Base-by-base conservation (phyloP, 1,140 invertebrate genomes). In the Drosophila ohnishii region DNA sequence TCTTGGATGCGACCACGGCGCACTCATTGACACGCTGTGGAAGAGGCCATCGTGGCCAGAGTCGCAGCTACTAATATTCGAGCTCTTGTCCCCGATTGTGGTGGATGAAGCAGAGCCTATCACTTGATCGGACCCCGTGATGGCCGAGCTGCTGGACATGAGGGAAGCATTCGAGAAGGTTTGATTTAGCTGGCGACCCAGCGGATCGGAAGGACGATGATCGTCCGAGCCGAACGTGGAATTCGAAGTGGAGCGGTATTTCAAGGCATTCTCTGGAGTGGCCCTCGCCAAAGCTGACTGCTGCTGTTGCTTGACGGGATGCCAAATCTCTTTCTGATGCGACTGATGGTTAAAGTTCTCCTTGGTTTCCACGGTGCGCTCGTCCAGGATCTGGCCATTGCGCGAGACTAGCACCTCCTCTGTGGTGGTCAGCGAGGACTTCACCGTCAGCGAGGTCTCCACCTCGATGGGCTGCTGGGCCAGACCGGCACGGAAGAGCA, bases 341-440 rank as follows among this genome's bases (percentile, higher is more conserved):
- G 94, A 95, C 34, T 94, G 94, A 82, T 95, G 95, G 75, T 93
- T 94, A 81, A 95, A 95, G 82, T 95, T 94, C 70, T 96, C 95
- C 90, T 95, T 95, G 19, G 95, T 95, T 90, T 96, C 95, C 37
- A 94, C 93, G 58, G 94, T 95, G 5, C 95, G 90, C 79, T 96
- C 95, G 90, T 96, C 95, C 1, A 96, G 93, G 37, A 96, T 92
- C 76, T 94, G 93, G 5, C 95, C 95, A 58, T 94, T 94, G 13
- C 94, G 93, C 5, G 94, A 94, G 16, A 96, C 95, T 0, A 94
- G 95, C 58, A 96, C 94, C 77, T 95, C 95, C 84, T 96, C 95
- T 59, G 94, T 95, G 42, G 95, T 96, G 25, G 95, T 94, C 19
- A 95, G 93, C 34, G 94, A 95, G 7, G 95, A 95, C 80, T 95